phyloP scores from a whole-genome alignment of 2,113 vertebrate genomes.

The Gymnarchus niloticus region DNA sequence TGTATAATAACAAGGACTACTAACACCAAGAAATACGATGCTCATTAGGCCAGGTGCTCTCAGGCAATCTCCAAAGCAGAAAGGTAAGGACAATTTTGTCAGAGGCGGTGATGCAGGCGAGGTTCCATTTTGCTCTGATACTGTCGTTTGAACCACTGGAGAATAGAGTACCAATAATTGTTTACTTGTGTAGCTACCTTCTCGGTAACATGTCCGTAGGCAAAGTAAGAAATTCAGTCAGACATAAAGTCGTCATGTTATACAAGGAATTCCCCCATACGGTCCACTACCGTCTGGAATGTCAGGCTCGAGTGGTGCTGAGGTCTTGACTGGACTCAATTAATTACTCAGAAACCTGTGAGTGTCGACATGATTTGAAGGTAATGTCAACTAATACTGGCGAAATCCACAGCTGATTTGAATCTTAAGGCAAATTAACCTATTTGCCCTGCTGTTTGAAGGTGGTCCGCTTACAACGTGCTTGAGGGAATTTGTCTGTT shows the following conservation, averaged over 20 bases:
- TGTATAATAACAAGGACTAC: background rate
- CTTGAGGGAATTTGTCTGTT: background rate
- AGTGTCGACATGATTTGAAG: background rate
- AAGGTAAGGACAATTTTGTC: background rate
- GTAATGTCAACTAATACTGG: background rate
- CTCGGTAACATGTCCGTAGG: background rate
- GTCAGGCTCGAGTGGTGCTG: background rate
- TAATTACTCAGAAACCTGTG: background rate
- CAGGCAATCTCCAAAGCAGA: background rate
- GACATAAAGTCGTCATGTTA: background rate
- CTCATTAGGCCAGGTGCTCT: background rate
- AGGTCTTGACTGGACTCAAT: background rate
- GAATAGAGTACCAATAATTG: background rate
- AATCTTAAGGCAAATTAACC: background rate
- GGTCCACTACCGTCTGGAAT: background rate
- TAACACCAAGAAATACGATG: background rate
- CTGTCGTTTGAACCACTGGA: background rate
- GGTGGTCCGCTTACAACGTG: background rate
- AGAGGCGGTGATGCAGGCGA: background rate
- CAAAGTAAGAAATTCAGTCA: background rate
- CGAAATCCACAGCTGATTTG: no score
- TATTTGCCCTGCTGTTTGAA: background rate
- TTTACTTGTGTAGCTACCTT: background rate
- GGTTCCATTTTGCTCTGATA: background rate
- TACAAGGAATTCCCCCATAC: background rate